phyloP scores from a whole-genome alignment of 2,888 invertebrate species.

The Rapana venosa region DNA sequence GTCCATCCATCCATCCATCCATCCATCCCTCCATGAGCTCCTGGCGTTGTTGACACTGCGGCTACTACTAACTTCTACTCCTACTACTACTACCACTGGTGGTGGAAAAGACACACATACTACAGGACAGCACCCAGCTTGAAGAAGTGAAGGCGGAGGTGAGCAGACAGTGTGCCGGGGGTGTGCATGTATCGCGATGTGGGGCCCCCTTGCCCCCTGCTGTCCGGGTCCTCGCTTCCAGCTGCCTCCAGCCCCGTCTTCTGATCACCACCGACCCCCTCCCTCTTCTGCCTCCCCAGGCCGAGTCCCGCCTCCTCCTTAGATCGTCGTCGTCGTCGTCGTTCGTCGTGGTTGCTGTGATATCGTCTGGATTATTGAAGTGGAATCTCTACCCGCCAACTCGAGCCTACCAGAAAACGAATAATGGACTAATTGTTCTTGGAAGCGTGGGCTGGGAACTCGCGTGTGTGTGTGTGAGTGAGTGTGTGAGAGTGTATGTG shows the following conservation, averaged over 20 bases:
- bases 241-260: background rate
- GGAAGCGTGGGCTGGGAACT: background rate
- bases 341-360: background rate
- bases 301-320: conserved; percentile 4
- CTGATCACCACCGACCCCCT: conserved; percentile 34
- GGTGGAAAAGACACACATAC: background rate
- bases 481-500: background rate
- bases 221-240: background rate
- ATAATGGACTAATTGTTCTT: background rate
- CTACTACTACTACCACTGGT: background rate
- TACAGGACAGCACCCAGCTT: background rate
- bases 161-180: too few relatives aligned
- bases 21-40: background rate
- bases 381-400: background rate
- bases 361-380: background rate
- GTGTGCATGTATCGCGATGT: conserved; percentile 30
- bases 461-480: conserved; percentile 15
- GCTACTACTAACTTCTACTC: background rate
- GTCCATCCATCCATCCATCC: background rate
- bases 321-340: conserved; percentile 16
- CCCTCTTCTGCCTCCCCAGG: background rate
- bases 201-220: background rate
- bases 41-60: background rate
- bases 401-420: background rate
- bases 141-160: background rate